These are phyloP conservation scores for Philhelius pedissequus DNA, from an alignment of 2,888 invertebrate genomes.

Conservation along the genomic window DNA sequence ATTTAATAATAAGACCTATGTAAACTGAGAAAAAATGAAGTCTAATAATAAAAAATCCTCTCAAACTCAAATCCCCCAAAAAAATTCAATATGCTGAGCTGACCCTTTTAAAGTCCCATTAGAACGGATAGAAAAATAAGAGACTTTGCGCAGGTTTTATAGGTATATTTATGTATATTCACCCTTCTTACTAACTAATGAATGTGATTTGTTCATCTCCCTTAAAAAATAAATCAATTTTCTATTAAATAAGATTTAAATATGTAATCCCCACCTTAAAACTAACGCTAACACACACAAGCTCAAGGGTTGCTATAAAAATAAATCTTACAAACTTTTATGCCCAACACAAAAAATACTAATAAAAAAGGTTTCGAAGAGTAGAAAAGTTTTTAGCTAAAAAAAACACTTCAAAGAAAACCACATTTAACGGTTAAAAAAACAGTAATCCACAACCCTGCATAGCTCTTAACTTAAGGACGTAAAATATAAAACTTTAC, in stretches of 20 bases:
- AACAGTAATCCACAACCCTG: not conserved
- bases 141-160: conserved; percentile 6
- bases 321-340: conserved; percentile 36
- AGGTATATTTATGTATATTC: conserved; percentile 13
- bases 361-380: not conserved
- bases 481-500: conserved; percentile 23
- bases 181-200: conserved; percentile 20
- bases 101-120: conserved; percentile 39
- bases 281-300: not conserved
- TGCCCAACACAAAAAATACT: not conserved
- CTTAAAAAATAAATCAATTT: conserved; percentile 56
- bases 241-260: conserved; percentile 63
- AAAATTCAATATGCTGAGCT: conserved; percentile 20
- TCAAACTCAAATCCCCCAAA: not conserved
- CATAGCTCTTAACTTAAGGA: not conserved
- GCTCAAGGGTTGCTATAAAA: not conserved
- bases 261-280: conserved; percentile 41
- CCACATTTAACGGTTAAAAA: conserved; percentile 49
- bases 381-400: conserved; percentile 28
- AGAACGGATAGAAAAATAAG: not conserved
- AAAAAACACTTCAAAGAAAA: conserved; percentile 45
- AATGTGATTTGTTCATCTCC: conserved; percentile 46
- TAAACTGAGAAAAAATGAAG: not conserved
- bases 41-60: conserved; percentile 11
- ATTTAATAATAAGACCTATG: not conserved